Percentiles rank a stretch among this genome's conserved stretches.
Conservation (phyloP, 2,797 vertebrate genomes). For the Lates japonicus region DNA sequence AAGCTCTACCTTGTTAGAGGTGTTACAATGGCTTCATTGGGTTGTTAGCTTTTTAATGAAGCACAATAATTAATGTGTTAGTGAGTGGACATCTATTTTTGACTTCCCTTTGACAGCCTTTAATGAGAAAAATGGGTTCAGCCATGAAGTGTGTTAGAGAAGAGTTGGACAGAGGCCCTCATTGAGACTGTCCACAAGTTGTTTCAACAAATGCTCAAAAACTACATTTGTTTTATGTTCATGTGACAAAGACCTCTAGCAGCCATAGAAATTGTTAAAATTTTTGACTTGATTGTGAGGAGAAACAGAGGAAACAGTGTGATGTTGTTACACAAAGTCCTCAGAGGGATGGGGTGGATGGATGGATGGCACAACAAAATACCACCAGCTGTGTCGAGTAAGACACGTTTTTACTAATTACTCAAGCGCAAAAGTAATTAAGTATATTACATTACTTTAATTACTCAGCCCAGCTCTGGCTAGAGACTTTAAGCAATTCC, state of each 20-base stretch:
- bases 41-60: slow-evolving; percentile 40
- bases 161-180: not conserved
- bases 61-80: slow-evolving; percentile 39
- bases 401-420: not conserved
- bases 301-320: not conserved
- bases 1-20: slow-evolving; percentile 36
- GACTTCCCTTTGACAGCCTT: slow-evolving; percentile 13
- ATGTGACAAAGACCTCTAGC: not conserved
- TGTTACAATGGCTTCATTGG: slow-evolving; percentile 41
- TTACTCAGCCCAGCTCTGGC: not conserved
- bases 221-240: not conserved
- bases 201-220: not conserved
- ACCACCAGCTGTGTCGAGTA: no score
- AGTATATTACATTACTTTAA: not conserved
- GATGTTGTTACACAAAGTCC: no score
- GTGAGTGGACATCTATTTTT: slow-evolving; percentile 27
- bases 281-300: not conserved
- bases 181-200: not conserved
- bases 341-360: no score
- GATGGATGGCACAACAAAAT: no score
- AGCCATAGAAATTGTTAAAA: no score
- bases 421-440: no score
- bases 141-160: not conserved
- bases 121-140: slow-evolving; percentile 37
- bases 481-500: not conserved